These are phyloP conservation scores for Axinella damicornis DNA, from an alignment of 37 sponge, comb jelly and placozoan species.

Conservation along the genomic window DNA sequence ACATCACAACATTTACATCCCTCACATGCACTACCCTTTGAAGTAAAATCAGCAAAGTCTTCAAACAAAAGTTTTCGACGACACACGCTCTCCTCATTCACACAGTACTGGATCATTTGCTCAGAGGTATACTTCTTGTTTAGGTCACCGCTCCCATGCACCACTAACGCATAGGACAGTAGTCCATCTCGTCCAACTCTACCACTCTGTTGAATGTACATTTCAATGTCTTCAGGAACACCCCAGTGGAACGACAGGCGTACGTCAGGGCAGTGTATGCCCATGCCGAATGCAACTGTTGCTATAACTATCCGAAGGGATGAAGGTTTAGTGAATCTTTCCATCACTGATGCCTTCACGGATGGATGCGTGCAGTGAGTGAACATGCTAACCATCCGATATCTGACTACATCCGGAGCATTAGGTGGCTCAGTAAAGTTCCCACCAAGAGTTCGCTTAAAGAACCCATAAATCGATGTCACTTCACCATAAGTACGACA, in stretches of 20 bases:
- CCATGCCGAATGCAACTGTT: slow-evolving; percentile 47
- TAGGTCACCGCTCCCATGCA: not conserved
- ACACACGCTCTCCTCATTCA: not conserved
- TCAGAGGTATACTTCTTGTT: no score
- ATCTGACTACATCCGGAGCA: slow-evolving; percentile 27
- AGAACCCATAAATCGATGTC: slow-evolving; percentile 20
- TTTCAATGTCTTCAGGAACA: slow-evolving; percentile 37
- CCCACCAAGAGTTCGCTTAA: slow-evolving; percentile 1
- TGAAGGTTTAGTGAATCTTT: not conserved
- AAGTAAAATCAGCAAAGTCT: slow-evolving; percentile 4
- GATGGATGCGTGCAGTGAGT: slow-evolving; percentile 29
- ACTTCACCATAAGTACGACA: slow-evolving; percentile 29
- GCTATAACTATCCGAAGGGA: slow-evolving; percentile 33
- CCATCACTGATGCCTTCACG: not conserved
- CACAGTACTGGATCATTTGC: not conserved
- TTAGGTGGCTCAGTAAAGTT: slow-evolving; percentile 29
- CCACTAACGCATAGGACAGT: slow-evolving; percentile 4
- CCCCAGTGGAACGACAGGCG: slow-evolving; percentile 22
- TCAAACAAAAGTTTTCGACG: not conserved
- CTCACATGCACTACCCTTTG: not conserved
- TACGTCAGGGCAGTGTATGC: slow-evolving; percentile 34
- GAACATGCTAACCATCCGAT: slow-evolving; percentile 47
- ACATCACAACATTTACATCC: slow-evolving; percentile 12
- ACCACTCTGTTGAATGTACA: slow-evolving; percentile 28
- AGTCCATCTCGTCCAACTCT: slow-evolving; percentile 46